phyloP scores from a whole-genome alignment of 2,797 vertebrate species.

The Muscicapa striata region DNA sequence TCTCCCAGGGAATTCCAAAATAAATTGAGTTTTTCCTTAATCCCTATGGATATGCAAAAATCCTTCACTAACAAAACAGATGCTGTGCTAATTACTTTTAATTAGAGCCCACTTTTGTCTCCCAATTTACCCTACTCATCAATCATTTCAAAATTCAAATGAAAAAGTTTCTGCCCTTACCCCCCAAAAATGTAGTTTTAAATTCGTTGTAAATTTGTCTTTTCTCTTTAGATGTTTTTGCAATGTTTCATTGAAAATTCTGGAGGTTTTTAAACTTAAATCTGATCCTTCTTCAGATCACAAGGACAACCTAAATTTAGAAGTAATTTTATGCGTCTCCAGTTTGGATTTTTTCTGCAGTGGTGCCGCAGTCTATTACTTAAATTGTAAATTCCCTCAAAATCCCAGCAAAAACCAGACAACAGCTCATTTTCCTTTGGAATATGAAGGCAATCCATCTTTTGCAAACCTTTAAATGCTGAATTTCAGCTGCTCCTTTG shows the following conservation, averaged over 20 bases:
- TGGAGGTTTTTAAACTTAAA: not conserved
- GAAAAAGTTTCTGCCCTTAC: not conserved
- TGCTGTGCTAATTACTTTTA: not conserved
- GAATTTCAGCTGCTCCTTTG: not conserved
- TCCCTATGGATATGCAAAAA: not conserved
- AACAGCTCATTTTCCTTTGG: not conserved
- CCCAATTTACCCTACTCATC: not conserved
- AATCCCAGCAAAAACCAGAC: not conserved
- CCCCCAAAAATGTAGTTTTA: accelerated
- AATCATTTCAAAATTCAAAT: not conserved
- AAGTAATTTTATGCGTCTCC: not conserved
- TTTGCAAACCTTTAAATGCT: not conserved
- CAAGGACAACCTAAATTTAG: not conserved
- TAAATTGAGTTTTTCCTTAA: not conserved
- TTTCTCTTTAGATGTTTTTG: not conserved
- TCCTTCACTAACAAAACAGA: not conserved
- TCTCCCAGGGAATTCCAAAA: not conserved
- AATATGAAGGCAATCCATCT: not conserved
- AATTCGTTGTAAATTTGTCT: accelerated
- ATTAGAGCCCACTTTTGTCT: not conserved
- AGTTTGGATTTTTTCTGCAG: not conserved
- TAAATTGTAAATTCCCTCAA: not conserved
- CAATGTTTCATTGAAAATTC: not conserved
- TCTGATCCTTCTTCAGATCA: not conserved
- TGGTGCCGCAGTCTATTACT: not conserved